Conservation (phyloP, 2,888 invertebrate species). For the Amiota mariae region DNA sequence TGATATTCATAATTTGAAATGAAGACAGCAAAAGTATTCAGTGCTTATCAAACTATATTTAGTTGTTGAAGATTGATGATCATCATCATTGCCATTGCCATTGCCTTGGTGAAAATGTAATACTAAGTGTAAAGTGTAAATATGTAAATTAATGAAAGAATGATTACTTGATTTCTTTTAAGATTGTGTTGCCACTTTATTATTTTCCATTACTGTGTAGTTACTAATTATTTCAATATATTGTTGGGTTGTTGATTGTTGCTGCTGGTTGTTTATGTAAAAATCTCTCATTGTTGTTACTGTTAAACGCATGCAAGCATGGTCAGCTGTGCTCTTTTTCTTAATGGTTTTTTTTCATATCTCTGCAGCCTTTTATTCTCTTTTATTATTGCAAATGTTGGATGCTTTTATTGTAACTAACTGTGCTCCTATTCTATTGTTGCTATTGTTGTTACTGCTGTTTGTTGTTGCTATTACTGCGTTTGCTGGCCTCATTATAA, state of each 20-base stretch:
- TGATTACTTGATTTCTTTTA: no score
- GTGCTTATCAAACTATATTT: slow-evolving; percentile 9
- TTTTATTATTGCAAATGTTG: neutral
- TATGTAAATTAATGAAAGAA: no score
- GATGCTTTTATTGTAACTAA: neutral
- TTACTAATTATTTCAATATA: slow-evolving; percentile 7
- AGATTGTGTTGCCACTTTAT: neutral
- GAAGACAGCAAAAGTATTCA: neutral
- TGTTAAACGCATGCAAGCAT: no score
- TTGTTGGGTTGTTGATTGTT: neutral
- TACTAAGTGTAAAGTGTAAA: no score
- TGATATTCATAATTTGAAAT: neutral
- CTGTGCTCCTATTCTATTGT: neutral
- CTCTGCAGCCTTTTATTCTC: neutral
- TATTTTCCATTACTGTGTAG: neutral
- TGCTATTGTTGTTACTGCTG: neutral
- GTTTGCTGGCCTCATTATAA: slow-evolving; percentile 19
- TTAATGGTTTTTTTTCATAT: neutral
- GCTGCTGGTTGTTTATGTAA: no score
- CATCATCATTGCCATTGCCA: no score
- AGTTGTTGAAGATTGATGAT: neutral
- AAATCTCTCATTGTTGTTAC: neutral
- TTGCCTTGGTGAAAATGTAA: no score
- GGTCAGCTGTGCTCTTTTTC: neutral
- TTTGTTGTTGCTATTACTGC: slow-evolving; percentile 1